Evolutionary conservation across 2,888 invertebrate genomes (phyloP).

Genomic region (Bombylius discolor): DNA sequence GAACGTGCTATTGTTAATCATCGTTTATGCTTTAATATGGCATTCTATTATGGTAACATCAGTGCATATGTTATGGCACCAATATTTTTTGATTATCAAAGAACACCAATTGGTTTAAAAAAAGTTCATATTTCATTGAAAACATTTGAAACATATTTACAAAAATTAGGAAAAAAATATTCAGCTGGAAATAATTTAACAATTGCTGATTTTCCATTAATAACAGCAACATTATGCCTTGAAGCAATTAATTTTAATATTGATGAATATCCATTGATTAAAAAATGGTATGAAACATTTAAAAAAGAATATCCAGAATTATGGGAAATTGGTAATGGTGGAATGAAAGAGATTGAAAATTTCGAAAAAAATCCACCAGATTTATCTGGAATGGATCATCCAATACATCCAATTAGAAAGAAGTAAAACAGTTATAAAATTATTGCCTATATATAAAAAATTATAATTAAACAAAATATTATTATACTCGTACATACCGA

Average conservation of each 20-base stretch:
- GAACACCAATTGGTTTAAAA: conserved; percentile 52
- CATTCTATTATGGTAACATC: conserved; percentile 59
- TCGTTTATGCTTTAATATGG: conserved; percentile 62
- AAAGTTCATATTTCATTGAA: conserved; percentile 53
- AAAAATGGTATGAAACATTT: conserved; percentile 58
- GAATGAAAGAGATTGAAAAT: conserved; percentile 52
- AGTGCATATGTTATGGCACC: conserved; percentile 46
- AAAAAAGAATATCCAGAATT: conserved; percentile 52
- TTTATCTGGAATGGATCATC: conserved; percentile 54
- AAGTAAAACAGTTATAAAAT: no score
- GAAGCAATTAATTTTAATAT: conserved; percentile 58
- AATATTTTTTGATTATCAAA: conserved; percentile 61
- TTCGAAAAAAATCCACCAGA: conserved; percentile 64
- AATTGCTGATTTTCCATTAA: conserved; percentile 60
- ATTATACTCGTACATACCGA: no score
- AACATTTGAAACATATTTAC: conserved; percentile 53
- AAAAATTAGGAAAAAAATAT: conserved; percentile 46
- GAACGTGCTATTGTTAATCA: conserved; percentile 65
- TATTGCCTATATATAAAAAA: no score
- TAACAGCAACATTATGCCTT: conserved; percentile 57
- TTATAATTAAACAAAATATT: no score
- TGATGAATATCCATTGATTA: conserved; percentile 43
- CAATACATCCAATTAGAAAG: conserved; percentile 47
- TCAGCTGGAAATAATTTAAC: conserved; percentile 56
- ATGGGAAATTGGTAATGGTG: conserved; percentile 55